Percentiles rank a stretch among this genome's conserved stretches.
phyloP scores from a whole-genome alignment of 2,113 vertebrate genomes.

The Euleptes europaea region DNA sequence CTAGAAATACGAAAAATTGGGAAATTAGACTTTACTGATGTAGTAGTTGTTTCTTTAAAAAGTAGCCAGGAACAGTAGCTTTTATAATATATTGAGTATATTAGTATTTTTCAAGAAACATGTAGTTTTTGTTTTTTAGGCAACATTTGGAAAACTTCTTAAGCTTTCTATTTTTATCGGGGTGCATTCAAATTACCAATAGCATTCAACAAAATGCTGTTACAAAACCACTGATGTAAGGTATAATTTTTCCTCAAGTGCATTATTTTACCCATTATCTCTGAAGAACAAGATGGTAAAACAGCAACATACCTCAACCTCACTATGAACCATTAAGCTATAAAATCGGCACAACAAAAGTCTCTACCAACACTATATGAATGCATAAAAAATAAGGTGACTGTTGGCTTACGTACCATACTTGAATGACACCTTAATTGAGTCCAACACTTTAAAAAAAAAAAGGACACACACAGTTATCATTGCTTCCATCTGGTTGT shows the following conservation, averaged over 20 bases:
- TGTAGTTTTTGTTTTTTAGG: slow-evolving; percentile 49
- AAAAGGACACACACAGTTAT: too few relatives aligned
- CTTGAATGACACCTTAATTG: background rate
- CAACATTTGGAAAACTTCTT: slow-evolving; percentile 62
- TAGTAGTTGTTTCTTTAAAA: slow-evolving; percentile 36
- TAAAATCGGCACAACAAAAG: background rate
- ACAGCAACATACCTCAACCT: slow-evolving; percentile 57
- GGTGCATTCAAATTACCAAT: slow-evolving; percentile 68
- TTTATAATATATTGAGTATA: slow-evolving; percentile 19
- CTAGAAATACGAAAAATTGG: background rate
- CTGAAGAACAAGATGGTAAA: slow-evolving; percentile 69
- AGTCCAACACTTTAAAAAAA: background rate
- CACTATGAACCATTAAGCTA: background rate
- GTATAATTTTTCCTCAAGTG: slow-evolving; percentile 72
- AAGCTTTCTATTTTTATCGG: slow-evolving; percentile 71
- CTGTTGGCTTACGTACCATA: background rate
- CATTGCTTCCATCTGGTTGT: background rate
- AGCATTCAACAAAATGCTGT: slow-evolving; percentile 54
- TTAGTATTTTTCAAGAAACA: slow-evolving; percentile 5
- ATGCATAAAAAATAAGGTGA: background rate
- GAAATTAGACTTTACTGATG: background rate
- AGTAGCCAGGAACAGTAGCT: background rate
- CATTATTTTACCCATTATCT: slow-evolving; percentile 67
- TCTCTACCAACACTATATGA: background rate
- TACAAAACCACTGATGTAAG: slow-evolving; percentile 68